Evolutionary conservation across 2,797 vertebrate species (phyloP).

Genomic region (Sebastes iracundus): DNA sequence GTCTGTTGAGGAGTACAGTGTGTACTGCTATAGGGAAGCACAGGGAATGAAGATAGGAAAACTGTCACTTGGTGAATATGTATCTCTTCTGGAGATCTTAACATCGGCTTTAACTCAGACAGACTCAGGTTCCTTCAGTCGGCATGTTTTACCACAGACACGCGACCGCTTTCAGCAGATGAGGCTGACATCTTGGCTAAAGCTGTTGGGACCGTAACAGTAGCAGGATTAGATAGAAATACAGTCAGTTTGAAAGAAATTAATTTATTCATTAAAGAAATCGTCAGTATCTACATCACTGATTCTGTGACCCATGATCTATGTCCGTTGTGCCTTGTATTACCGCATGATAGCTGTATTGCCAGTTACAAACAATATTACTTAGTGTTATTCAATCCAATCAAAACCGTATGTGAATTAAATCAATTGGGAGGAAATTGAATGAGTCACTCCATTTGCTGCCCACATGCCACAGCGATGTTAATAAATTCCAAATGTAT

Average conservation of each 20-base stretch:
- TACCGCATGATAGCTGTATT: slow-evolving; percentile 48
- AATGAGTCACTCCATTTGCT: slow-evolving; percentile 77
- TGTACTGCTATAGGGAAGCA: neutral
- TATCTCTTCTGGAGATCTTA: neutral
- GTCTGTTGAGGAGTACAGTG: neutral
- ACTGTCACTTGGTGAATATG: neutral
- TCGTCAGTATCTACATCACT: neutral
- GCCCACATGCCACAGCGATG: slow-evolving; percentile 69
- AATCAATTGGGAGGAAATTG: slow-evolving; percentile 66
- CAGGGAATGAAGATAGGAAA: neutral
- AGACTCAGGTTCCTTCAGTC: slow-evolving; percentile 1
- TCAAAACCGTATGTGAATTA: slow-evolving; percentile 61
- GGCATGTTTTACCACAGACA: slow-evolving; percentile 11
- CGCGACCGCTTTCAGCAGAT: neutral
- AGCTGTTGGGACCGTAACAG: neutral
- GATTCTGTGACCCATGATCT: neutral
- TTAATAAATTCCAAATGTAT: slow-evolving; percentile 75
- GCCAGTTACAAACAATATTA: slow-evolving; percentile 60
- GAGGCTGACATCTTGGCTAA: slow-evolving; percentile 5
- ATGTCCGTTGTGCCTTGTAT: neutral
- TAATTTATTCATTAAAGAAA: neutral
- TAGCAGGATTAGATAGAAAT: neutral
- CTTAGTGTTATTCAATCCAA: slow-evolving; percentile 64
- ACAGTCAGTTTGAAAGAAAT: neutral
- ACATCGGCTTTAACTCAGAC: neutral